Evolutionary conservation across 2,888 invertebrate species (phyloP), one percentile per base, ranked within the genome.

Genomic region (Actias luna): DNA sequence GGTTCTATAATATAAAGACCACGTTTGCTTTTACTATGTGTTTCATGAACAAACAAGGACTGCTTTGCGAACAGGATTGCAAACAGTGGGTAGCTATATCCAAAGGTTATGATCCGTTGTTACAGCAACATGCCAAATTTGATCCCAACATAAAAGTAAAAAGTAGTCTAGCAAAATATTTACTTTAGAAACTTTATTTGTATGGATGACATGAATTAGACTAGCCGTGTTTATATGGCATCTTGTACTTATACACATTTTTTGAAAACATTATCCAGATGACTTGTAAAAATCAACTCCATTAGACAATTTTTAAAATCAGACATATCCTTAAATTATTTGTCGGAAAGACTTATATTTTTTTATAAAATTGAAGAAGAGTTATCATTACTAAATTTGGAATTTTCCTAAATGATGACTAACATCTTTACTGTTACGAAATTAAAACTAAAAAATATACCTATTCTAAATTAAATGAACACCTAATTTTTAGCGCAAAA

Each of bases 41-140:
- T 74, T 70, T 71, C 69, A 76, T 67, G 76, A 82, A 78, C 78
- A 78, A 81, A 86, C 83, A 83, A 78, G 76, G 78, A 77, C 77
- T 76, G 80, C 81, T 83, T 83, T 82, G 83, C 81, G 79, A 77
- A 85, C 81, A 80, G 85, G 80, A 83, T 84, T 82, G 85, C 88
- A 85, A 88, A 87, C 85, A 87, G 87, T 90, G 84, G 84, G 82
- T 39, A 59, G 63, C 63, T 86, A 83, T 84, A 85, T 85, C 88
- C 89, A 83, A 89, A 83, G 85, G 89, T 88, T 89, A 89, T 89
- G 88, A 87, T 87, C 84, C 79, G 82, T 82, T 84, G 84, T 90
- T 89, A 85, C 83, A 87, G 81, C 84, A 84, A 85, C 87, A 87
- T 85, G 83, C 88, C 82, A 87, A 89, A 89, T 89, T 89, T 88